Conservation (phyloP, 2,113 vertebrate genomes). For the Falco punctatus region DNA sequence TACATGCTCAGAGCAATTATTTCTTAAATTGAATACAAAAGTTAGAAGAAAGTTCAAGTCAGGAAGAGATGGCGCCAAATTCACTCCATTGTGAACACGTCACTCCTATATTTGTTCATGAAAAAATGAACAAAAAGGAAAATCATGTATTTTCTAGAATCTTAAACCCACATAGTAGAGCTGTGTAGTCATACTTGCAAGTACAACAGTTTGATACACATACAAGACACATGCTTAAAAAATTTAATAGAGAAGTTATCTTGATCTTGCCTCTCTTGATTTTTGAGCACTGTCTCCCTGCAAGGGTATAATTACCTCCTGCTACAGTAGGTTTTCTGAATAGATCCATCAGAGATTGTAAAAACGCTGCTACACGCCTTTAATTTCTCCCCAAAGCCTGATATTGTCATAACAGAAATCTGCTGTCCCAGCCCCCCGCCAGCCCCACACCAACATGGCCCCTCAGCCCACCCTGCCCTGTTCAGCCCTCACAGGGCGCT, state of each 20-base stretch:
- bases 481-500: accelerated
- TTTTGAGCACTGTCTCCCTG: background rate
- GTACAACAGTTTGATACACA: background rate
- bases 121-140: background rate
- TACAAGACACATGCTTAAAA: background rate
- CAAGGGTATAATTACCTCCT: background rate
- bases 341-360: background rate
- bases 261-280: background rate
- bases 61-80: background rate
- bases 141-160: background rate
- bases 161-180: background rate
- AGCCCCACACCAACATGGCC: accelerated
- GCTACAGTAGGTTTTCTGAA: background rate
- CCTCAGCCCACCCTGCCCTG: background rate
- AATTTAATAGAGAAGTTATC: background rate
- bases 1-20: background rate
- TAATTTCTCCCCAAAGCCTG: background rate
- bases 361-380: background rate
- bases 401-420: accelerated
- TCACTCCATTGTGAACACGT: accelerated
- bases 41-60: background rate
- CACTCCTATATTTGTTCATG: background rate
- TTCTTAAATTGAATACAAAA: background rate
- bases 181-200: background rate
- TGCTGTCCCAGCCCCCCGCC: accelerated